Base-by-base conservation (phyloP, 2,888 invertebrate genomes). In the Calameuta idolon region DNA sequence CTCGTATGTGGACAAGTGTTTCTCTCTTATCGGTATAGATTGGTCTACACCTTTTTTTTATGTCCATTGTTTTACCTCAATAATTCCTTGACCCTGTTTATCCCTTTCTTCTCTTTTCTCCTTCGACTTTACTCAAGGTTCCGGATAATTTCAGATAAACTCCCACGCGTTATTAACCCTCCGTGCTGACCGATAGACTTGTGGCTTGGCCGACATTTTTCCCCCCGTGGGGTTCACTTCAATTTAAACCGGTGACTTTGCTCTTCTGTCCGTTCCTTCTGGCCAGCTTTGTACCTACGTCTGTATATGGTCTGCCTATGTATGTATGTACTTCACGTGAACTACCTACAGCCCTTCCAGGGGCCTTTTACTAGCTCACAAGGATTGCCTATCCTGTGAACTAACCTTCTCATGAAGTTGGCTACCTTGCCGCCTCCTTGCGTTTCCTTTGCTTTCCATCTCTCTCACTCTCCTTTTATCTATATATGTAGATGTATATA, bases 161-260 rank as follows among this genome's bases (percentile, higher is more conserved):
- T 34, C 37, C 82, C 81, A 81, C 81, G 82, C 85, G 85, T 83
- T 85, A 84, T 86, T 85, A 85, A 83, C 74, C 74, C 35, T 34
- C 9, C 74, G 74, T 30, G 34, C 71, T 71, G 71, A 71, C 83
- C 83, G 83, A 85, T 83, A 85, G 83, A 79, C 80, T 33, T 9
- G 71, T 79, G 84, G 82, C 83, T 80, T 83, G 80, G 81, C 74
- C 74, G 73, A 74, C 69, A 81, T 83, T 84, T 85, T 84, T 78
- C 74, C 69, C 69, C 86, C 86, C 82, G 85, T 86, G 86, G 87
- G 87, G 85, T 87, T 87, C 86, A 78, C 84, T 89, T 90, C 88
- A 90, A 91, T 91, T 90, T 90, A 91, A 91, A 90, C 87, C 87
- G 85, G 89, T 91, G 90, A 91, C 87, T 88, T 81, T 86, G 88